phyloP scores from a whole-genome alignment of 2,113 vertebrate species.

The Hippocampus abdominalis region DNA sequence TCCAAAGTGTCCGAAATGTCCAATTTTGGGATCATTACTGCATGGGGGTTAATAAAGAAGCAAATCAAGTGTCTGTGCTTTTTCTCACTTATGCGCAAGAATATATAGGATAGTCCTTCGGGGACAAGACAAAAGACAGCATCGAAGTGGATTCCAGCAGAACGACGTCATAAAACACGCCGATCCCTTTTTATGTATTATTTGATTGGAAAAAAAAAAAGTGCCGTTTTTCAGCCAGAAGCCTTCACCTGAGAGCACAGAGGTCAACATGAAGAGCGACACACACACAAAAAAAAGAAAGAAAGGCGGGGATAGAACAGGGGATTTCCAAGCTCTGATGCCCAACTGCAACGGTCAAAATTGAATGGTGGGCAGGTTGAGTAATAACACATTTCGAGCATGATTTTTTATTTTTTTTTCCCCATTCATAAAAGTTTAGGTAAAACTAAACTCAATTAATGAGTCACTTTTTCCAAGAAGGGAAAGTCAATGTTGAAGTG shows the following conservation, averaged over 20 bases:
- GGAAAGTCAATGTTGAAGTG: too few species aligned
- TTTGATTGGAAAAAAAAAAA: background rate
- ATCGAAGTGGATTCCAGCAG: background rate
- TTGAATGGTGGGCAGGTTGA: too few species aligned
- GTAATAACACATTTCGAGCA: too few species aligned
- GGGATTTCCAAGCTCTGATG: background rate
- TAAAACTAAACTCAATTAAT: too few species aligned
- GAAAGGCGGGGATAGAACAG: background rate
- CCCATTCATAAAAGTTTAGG: too few species aligned
- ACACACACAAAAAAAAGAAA: too few species aligned
- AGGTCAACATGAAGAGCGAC: background rate
- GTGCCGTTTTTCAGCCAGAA: background rate
- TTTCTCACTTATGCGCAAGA: background rate
- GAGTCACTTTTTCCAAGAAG: too few species aligned
- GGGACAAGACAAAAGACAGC: background rate
- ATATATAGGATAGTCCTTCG: background rate
- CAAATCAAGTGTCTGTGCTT: background rate
- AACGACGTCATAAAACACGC: background rate
- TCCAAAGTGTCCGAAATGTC: too few species aligned
- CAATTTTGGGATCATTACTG: too few species aligned
- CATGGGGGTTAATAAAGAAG: background rate
- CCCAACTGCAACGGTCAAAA: too few species aligned
- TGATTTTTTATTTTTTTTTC: too few species aligned
- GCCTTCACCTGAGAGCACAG: background rate
- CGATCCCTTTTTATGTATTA: background rate